These are phyloP conservation scores for Aphis gossypii DNA, from an alignment of 1,140 invertebrate species.

Conservation along the genomic window DNA sequence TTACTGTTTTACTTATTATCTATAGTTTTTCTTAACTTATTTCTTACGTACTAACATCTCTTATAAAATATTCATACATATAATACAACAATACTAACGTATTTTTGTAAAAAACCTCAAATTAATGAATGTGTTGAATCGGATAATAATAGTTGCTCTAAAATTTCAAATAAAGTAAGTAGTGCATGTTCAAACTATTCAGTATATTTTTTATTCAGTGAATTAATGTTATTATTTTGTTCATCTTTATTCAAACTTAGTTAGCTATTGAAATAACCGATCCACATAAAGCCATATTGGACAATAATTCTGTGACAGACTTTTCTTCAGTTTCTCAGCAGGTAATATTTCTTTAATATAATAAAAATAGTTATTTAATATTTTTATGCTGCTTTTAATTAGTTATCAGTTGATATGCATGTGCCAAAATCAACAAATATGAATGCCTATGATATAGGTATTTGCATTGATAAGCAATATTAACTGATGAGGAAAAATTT, in stretches of 20 bases:
- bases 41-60: no score
- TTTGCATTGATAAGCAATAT: no score
- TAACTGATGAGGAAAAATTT: no score
- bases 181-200: not conserved
- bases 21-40: no score
- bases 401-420: not conserved
- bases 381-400: not conserved
- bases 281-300: not conserved
- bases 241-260: not conserved
- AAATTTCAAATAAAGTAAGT: not conserved
- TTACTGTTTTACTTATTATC: no score
- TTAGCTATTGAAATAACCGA: not conserved
- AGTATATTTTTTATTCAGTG: not conserved
- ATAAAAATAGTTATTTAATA: not conserved
- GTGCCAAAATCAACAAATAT: not conserved
- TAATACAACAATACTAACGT: no score
- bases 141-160: conserved; percentile 5
- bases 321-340: not conserved
- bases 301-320: not conserved
- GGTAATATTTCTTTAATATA: not conserved
- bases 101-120: conserved; percentile 2
- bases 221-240: not conserved
- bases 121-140: not conserved
- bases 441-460: no score
- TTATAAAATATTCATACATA: no score